These are phyloP conservation scores for Wiebesia pumilae DNA, from an alignment of 1,140 invertebrate species.

Conservation along the genomic window DNA sequence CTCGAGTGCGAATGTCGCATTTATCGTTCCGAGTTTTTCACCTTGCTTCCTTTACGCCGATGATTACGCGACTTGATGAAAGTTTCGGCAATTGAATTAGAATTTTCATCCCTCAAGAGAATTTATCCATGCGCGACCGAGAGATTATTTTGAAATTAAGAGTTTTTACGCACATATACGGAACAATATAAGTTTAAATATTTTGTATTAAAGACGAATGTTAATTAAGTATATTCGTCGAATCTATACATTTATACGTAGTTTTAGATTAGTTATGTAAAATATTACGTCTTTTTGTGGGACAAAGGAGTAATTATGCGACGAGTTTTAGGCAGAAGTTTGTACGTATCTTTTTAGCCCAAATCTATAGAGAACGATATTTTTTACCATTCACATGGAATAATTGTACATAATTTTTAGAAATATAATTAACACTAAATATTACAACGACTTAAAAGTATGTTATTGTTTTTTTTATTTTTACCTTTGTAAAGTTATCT, in stretches of 20 bases:
- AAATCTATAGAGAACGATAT: background rate
- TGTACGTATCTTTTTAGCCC: background rate
- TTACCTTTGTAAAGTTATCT: too few species aligned
- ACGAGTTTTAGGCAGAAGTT: background rate
- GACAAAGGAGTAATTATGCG: background rate
- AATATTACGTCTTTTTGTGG: background rate
- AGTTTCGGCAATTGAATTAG: conserved; percentile 47
- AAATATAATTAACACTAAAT: too few species aligned
- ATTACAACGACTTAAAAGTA: too few species aligned
- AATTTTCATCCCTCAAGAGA: conserved; percentile 14
- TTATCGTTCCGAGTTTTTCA: conserved; percentile 39
- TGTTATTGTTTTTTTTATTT: too few species aligned
- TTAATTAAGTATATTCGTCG: background rate
- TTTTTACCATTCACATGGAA: too few species aligned
- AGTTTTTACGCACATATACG: background rate
- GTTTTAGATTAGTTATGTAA: background rate
- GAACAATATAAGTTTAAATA: background rate
- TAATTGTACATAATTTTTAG: too few species aligned
- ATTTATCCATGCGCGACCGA: background rate
- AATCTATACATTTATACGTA: too few species aligned
- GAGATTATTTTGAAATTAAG: conserved; percentile 1
- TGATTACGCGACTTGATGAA: background rate
- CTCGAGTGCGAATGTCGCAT: conserved; percentile 27
- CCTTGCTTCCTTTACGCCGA: background rate
- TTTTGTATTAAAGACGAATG: background rate